Conservation (phyloP, 2,113 vertebrate genomes). For the Propithecus coquereli region DNA sequence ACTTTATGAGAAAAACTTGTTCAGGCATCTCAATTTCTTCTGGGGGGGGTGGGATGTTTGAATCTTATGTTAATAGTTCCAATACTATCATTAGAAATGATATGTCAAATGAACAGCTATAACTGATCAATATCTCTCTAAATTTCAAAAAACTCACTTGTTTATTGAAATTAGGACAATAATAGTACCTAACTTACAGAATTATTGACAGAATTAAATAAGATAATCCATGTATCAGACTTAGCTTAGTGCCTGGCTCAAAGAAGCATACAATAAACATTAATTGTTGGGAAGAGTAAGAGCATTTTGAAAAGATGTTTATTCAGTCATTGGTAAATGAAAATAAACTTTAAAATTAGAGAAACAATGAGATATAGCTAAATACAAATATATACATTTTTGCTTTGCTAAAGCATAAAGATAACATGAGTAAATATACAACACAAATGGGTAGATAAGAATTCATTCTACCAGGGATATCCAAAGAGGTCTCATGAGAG, state of each 20-base stretch:
- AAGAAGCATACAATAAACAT: not conserved
- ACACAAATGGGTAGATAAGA: not conserved
- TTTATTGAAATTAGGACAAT: not conserved
- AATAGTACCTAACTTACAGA: not conserved
- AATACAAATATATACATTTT: not conserved
- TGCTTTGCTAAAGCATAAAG: constrained; percentile 41
- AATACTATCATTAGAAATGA: not conserved
- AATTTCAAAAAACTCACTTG: not conserved
- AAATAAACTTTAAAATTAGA: constrained; percentile 6
- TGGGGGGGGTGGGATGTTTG: not conserved
- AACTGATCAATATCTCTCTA: not conserved
- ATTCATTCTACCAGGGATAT: not conserved
- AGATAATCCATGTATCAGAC: not conserved
- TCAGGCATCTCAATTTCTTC: not conserved
- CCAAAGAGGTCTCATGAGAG: not conserved
- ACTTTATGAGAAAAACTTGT: not conserved
- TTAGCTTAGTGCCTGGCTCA: not conserved
- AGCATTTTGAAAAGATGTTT: constrained; percentile 8
- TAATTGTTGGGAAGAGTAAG: not conserved
- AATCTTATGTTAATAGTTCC: not conserved
- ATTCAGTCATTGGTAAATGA: not conserved
- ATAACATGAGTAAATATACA: not conserved
- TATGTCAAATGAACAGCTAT: not conserved
- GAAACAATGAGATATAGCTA: not conserved
- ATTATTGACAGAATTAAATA: not conserved